These are phyloP conservation scores for Tupiocoris notatus DNA, from an alignment of 2,888 invertebrate species.

Conservation along the genomic window DNA sequence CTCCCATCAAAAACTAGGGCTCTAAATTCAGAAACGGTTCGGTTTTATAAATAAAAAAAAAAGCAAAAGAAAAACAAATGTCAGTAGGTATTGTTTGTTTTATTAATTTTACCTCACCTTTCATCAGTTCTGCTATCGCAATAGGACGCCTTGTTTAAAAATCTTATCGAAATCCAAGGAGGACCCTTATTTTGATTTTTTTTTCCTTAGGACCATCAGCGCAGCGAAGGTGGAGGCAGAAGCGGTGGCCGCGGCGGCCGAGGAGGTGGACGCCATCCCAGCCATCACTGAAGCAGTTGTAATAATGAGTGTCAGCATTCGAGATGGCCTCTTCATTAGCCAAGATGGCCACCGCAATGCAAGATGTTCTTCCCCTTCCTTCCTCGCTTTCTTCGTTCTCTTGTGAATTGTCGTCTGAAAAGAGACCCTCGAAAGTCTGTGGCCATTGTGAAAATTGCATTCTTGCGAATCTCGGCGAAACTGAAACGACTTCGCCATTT, in stretches of 20 bases:
- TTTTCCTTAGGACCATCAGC: constrained; percentile 22
- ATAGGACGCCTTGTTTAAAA: too few species aligned
- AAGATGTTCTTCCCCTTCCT: neutral
- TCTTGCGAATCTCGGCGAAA: neutral
- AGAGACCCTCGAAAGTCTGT: neutral
- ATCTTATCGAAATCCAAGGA: too few species aligned
- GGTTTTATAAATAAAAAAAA: too few species aligned
- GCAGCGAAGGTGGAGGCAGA: constrained; percentile 17
- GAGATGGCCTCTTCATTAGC: neutral
- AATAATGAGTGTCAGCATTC: too few species aligned
- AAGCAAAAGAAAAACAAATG: too few species aligned
- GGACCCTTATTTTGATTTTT: too few species aligned
- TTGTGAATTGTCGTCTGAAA: neutral
- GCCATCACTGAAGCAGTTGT: neutral
- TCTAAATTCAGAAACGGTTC: too few species aligned
- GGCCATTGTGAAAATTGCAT: neutral
- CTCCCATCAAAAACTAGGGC: too few species aligned
- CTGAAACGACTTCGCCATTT: neutral
- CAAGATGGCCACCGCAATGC: neutral
- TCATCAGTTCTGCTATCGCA: too few species aligned
- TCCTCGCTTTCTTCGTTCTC: neutral
- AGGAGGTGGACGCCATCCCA: neutral
- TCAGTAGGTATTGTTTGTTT: too few species aligned
- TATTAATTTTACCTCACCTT: too few species aligned
- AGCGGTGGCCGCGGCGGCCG: constrained; percentile 33